Conservation (phyloP, 2,113 vertebrate genomes). For the Romanogobio albipinnatus region DNA sequence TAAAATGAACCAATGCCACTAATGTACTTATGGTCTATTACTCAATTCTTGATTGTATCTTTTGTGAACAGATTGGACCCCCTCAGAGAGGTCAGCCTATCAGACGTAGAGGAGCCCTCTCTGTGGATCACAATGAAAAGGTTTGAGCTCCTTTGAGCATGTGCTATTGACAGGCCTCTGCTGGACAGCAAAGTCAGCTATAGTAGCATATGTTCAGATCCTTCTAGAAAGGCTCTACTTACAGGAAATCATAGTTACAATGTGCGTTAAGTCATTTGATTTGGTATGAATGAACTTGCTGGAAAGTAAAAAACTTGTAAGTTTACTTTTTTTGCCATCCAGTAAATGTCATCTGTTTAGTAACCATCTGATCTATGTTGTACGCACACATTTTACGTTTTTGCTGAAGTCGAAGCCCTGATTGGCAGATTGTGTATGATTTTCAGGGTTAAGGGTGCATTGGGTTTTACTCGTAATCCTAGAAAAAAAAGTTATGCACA, state of each 20-base stretch:
- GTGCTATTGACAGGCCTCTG: constrained; percentile 27
- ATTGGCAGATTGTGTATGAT: background rate
- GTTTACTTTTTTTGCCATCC: constrained; percentile 1
- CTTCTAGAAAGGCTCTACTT: background rate
- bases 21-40: constrained; percentile 19
- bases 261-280: background rate
- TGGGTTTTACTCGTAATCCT: background rate
- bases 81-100: constrained; percentile 18
- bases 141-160: background rate
- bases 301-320: no score
- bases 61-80: constrained; percentile 35
- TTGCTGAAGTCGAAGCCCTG: background rate
- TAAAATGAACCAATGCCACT: background rate
- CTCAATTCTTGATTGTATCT: constrained; percentile 1
- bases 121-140: constrained; percentile 14
- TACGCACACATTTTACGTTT: no score
- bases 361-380: background rate
- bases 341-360: background rate
- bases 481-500: background rate
- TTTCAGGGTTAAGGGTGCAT: background rate
- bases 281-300: background rate
- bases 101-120: constrained; percentile 39
- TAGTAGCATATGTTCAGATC: background rate
- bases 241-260: background rate
- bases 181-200: constrained; percentile 1